Evolutionary conservation across 2,797 vertebrate species (phyloP), one percentile per base, ranked within the genome.

Genomic region (Etheostoma nigrum): DNA sequence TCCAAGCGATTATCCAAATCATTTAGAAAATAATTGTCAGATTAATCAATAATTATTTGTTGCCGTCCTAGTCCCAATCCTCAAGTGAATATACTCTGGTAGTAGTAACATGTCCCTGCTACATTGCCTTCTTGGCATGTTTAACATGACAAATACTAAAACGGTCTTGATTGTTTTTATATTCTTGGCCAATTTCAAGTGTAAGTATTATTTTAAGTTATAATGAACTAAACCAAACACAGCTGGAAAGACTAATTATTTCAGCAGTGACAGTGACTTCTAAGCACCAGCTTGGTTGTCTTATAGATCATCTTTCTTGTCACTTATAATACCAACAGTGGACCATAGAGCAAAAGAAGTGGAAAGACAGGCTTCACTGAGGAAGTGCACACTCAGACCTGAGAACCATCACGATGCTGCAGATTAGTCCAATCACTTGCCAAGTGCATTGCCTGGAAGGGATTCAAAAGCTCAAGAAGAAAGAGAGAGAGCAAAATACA

Each of bases 341-440:
- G 64, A 23, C 44, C 44, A n/a, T 1, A 13, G 27, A 33, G 49
- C 11, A 33, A 14, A 60, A 48, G 14, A 44, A 16, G 48, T 7
- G 40, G 23, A 81, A 53, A 55, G 27, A 66, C 49, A 45, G 44
- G 66, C 40, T 36, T 78, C 36, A 60, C 59, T 40, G 2, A 63
- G 62, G 65, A 85, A 68, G 33, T 64, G 40, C 73, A 67, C 59
- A 76, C 74, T 76, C 58, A 82, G 79, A 82, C 64, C 68, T 52
- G 62, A 79, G 51, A 63, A 82, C 58, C 62, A 47, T 62, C 72
- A 77, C 61, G 68, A 81, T 30, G 76, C 66, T 78, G 76, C 68
- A 68, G 73, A 74, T 67, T 40, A 69, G 67, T 61, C 51, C 67
- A 70, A 83, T 65, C 58, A 53, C 68, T 76, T 33, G 68, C 58